A percentile compares a stretch with the other conserved stretches of the same genome.
Conservation (phyloP, 2,888 invertebrate genomes). For the Ferrisia virgata region DNA sequence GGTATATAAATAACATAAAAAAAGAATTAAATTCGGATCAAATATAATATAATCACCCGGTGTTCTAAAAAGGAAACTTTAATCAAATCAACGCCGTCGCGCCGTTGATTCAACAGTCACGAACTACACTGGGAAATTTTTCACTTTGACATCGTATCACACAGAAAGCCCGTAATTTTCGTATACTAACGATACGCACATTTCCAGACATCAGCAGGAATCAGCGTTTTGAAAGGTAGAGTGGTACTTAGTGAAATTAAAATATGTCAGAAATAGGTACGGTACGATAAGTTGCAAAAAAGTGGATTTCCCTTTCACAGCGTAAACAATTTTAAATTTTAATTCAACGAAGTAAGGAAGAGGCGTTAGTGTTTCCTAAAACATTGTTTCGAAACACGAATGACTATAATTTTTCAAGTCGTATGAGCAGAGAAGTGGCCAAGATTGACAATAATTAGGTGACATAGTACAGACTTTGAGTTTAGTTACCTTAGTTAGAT, state of each 20-base stretch:
- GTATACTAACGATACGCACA: not conserved
- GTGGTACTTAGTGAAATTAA: conserved; percentile 22
- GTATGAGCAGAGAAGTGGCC: not conserved
- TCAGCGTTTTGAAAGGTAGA: not conserved
- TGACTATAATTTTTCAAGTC: not conserved
- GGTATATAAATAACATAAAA: not conserved
- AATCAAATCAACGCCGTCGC: not conserved
- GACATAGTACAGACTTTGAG: too few species aligned
- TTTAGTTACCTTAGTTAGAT: too few species aligned
- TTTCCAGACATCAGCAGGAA: not conserved
- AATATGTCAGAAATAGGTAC: conserved; percentile 24
- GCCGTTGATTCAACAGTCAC: conserved; percentile 3
- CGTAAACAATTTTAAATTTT: conserved; percentile 15
- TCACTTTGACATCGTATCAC: not conserved
- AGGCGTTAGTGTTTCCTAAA: not conserved
- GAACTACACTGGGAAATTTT: not conserved
- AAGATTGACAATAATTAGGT: too few species aligned
- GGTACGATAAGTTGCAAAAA: conserved; percentile 16
- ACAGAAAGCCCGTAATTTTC: not conserved
- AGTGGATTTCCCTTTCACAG: not conserved
- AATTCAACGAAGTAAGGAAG: not conserved
- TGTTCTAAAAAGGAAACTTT: not conserved
- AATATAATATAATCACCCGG: not conserved
- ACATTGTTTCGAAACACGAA: not conserved
- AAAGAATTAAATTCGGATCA: not conserved